phyloP scores from a whole-genome alignment of 2,113 vertebrate species.

The Seriola quinqueradiata region DNA sequence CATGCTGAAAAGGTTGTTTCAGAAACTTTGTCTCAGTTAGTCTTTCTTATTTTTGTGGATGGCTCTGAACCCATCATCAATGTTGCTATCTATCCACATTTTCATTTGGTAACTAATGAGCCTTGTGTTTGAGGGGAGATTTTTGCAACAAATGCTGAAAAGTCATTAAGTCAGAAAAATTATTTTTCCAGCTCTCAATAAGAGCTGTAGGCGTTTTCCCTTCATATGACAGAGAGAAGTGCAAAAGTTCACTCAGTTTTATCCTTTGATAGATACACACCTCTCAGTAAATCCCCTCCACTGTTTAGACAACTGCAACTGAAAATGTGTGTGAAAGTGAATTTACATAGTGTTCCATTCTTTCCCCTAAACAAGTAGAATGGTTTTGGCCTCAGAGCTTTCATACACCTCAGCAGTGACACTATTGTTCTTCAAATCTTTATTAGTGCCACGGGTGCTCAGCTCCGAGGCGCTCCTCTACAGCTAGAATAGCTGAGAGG shows the following conservation, averaged over 20 bases:
- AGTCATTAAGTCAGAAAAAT: conserved; percentile 44
- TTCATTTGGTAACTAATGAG: neutral
- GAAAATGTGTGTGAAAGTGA: conserved; percentile 48
- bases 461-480: too few species aligned
- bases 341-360: conserved; percentile 13
- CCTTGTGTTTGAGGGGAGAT: conserved; percentile 43
- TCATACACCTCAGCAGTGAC: too few species aligned
- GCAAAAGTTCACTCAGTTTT: conserved; percentile 59
- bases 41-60: conserved; percentile 37
- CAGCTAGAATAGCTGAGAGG: too few species aligned
- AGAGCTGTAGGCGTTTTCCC: conserved; percentile 28
- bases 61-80: conserved; percentile 46
- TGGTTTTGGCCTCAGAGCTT: neutral
- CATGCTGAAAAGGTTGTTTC: conserved; percentile 27
- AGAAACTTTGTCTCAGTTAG: conserved; percentile 57
- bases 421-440: too few species aligned
- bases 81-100: conserved; percentile 28
- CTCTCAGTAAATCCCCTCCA: too few species aligned
- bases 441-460: too few species aligned
- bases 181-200: conserved; percentile 62
- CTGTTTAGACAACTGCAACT: conserved; percentile 31
- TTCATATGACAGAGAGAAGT: conserved; percentile 40
- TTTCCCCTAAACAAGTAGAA: conserved; percentile 26
- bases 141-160: conserved; percentile 61
- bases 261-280: conserved; percentile 44